Evolutionary conservation across 2,797 vertebrate genomes (phyloP), one percentile per base, ranked within the genome.

Genomic region (Malurus splendens): DNA sequence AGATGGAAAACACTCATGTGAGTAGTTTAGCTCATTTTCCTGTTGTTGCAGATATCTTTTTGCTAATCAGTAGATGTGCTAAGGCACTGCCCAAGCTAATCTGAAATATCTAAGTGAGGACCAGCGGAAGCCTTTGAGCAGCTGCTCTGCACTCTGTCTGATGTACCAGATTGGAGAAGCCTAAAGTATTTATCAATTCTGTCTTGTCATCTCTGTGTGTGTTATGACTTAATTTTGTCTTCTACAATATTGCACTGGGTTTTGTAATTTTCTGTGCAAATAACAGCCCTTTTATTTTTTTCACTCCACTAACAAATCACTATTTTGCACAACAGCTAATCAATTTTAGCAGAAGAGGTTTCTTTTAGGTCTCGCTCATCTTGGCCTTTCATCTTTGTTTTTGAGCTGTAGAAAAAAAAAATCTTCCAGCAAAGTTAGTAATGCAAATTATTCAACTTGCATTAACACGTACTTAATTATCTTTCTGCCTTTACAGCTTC

Each of bases 301-400:
- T 23, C 18, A 22, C 52, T 55, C 50, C 28, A 57, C 18, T 42
- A 54, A 39, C 38, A 59, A 78, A 71, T 55, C 54, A 41, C 19
- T 84, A 0, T 61, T 71, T 90, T 83, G 33, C 36, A 51, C 18
- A 54, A 30, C 39, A 68, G 7, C 33, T 89, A n/a, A 32, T 57
- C 61, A 14, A 36, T 57, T 61, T 61, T 91, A 82, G 39, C 41
- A 62, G 56, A 74, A 85, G 41, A 82, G 10, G 7, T 66, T 77
- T 30, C 16, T 60, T 82, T 76, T 44, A 55, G 47, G 65, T 80
- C 25, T 91, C 52, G 3, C 27, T 82, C 45, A 30, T 65, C 28
- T 65, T 90, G n/a, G 28, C 56, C 42, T 86, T 94, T 92, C 18
- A 65, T 90, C 36, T 66, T 60, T 66, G 66, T 50, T 92, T 93